A percentile compares a stretch with the other conserved stretches of the same genome.
phyloP scores from a whole-genome alignment of 2,888 invertebrate species.

The Agriopis aurantiaria region DNA sequence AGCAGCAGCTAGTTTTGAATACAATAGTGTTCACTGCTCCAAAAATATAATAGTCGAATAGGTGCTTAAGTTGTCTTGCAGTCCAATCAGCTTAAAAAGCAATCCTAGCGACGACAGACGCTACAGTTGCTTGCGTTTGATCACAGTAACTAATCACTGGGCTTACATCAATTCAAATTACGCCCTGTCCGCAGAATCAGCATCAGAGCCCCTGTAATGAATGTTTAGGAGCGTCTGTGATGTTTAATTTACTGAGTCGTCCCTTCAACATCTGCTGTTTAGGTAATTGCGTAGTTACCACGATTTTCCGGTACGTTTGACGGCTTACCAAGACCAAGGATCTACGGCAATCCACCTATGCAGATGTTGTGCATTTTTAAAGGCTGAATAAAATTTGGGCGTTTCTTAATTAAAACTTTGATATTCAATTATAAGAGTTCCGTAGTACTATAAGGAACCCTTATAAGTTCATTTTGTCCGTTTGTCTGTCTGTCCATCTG shows the following conservation, averaged over 20 bases:
- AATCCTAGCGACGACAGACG: no score
- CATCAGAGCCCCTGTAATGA: conserved; percentile 20
- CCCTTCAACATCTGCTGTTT: conserved; percentile 28
- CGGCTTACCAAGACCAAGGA: background rate
- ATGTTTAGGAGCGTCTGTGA: conserved; percentile 22
- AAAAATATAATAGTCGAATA: no score
- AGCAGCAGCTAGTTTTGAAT: no score
- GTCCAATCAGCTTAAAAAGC: no score
- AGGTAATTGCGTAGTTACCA: conserved; percentile 23
- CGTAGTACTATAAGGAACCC: no score
- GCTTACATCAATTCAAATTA: conserved; percentile 21
- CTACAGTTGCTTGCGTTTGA: no score
- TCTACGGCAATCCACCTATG: background rate
- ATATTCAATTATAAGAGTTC: no score
- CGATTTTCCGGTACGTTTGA: conserved; percentile 21
- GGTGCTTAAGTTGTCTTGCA: no score
- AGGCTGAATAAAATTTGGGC: background rate
- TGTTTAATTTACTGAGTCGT: conserved; percentile 29
- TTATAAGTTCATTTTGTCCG: no score
- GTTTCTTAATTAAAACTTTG: no score
- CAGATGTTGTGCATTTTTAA: background rate
- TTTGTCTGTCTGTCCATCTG: no score
- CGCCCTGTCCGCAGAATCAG: conserved; percentile 14
- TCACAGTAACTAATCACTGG: conserved; percentile 9
- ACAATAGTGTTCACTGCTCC: no score